Percentiles rank a stretch among this genome's conserved stretches.
These are phyloP conservation scores for Archips crataeganus DNA, from an alignment of 2,888 invertebrate genomes.

Conservation along the genomic window DNA sequence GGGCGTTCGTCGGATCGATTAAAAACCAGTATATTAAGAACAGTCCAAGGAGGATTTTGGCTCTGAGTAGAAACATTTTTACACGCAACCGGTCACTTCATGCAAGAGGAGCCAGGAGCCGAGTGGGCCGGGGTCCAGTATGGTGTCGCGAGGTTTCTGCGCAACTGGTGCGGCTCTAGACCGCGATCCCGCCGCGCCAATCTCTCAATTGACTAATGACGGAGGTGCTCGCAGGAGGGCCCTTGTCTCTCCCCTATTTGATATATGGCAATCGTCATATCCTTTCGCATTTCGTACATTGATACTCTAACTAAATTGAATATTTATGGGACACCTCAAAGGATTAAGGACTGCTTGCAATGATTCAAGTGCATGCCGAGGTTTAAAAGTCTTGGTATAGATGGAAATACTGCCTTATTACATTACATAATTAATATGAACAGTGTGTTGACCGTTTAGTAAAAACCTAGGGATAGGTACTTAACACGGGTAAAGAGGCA, in stretches of 20 bases:
- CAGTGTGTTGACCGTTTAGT: too few species aligned
- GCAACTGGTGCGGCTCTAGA: constrained; percentile 59
- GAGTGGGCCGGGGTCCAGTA: constrained; percentile 46
- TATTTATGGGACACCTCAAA: constrained; percentile 24
- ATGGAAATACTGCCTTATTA: too few species aligned
- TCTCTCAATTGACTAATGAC: constrained; percentile 81
- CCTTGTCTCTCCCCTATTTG: constrained; percentile 78
- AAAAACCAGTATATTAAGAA: constrained; percentile 61
- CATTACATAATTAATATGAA: too few species aligned
- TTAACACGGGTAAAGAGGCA: too few species aligned
- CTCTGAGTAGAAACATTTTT: constrained; percentile 63
- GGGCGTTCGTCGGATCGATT: constrained; percentile 72
- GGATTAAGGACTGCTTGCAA: background rate
- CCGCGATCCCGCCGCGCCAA: constrained; percentile 68
- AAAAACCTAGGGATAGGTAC: too few species aligned
- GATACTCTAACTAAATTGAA: constrained; percentile 47
- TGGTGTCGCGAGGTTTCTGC: constrained; percentile 58
- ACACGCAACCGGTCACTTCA: background rate
- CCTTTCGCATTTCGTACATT: constrained; percentile 67
- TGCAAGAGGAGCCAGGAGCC: constrained; percentile 20
- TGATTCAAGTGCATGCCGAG: background rate
- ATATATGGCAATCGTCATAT: constrained; percentile 68
- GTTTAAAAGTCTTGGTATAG: background rate
- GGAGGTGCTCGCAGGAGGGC: constrained; percentile 72
- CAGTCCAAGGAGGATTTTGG: constrained; percentile 56